These are phyloP conservation scores for Oscarella lobularis DNA, from an alignment of 37 sponge, comb jelly and placozoan species.

Conservation along the genomic window DNA sequence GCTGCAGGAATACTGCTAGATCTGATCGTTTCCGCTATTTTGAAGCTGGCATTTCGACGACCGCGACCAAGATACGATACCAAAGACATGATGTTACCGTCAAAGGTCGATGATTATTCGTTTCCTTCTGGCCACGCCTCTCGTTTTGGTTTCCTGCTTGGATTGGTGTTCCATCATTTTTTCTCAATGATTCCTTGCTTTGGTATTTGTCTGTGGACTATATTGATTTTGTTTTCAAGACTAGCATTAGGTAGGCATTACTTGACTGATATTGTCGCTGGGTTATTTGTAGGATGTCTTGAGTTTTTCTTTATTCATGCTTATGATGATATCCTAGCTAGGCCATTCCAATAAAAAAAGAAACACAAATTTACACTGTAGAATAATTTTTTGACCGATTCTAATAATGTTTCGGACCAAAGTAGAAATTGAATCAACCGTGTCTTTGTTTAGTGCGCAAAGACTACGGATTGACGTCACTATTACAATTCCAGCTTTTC, in stretches of 20 bases:
- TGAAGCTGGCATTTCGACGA: conserved; percentile 60
- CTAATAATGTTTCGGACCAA: too few species aligned
- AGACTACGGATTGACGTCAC: too few species aligned
- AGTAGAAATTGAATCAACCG: too few species aligned
- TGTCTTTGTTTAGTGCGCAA: too few species aligned
- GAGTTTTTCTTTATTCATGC: background rate
- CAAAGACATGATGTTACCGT: conserved; percentile 42
- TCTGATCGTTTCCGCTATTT: conserved; percentile 45
- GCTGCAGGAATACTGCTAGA: conserved; percentile 39
- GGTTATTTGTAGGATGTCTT: conserved; percentile 33
- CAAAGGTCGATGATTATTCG: conserved; percentile 64
- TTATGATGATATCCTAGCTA: background rate
- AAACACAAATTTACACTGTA: too few species aligned
- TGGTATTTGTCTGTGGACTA: conserved; percentile 36
- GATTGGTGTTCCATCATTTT: conserved; percentile 39
- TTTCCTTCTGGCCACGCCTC: conserved; percentile 92
- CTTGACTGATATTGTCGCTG: conserved; percentile 47
- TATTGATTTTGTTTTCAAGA: conserved; percentile 46
- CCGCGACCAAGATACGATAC: conserved; percentile 45
- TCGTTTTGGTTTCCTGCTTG: conserved; percentile 50
- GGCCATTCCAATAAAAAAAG: background rate
- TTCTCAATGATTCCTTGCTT: conserved; percentile 12
- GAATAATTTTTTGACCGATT: background rate
- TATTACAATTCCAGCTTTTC: too few species aligned
- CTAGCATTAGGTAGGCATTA: conserved; percentile 66